Evolutionary conservation across 53 echinoderm and acorn worm genomes (phyloP), one percentile per base, ranked within the genome.

Genomic region (Antedon mediterranea): DNA sequence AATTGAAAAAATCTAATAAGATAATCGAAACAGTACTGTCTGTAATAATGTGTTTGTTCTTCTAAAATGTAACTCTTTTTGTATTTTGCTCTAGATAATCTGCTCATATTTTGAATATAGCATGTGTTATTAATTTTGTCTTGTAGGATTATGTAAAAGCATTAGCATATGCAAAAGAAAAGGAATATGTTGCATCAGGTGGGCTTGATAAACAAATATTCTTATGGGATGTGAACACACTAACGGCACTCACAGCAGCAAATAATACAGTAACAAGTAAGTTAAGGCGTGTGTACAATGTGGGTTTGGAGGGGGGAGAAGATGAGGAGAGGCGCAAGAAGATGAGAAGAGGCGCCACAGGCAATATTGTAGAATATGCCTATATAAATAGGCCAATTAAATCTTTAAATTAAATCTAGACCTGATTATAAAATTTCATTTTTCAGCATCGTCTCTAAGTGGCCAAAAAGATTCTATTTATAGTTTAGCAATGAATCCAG

Each of bases 221-320:
- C 83, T 85, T 92, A 28, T 97, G 97, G 97, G 97, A 97, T 73
- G 97, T 97, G 3, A 89, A 92, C 71, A 97, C 97, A 1, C 34
- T 97, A 20, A 97, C 97, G n/a, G 97, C 97, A 29, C 86, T 97
- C 43, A 97, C 97, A 57, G 97, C 97, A 31, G 89, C 97, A 0
- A 97, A 97, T 78, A 97, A 97, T 79, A 97, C 95, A 18, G 97
- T 97, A 43, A 97, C 97, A 84, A 97, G 97, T 97, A 84, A 92
- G 91, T 90, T 0, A 0, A 28, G 2, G 23, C 11, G 11, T 37
- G 11, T 6, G 4, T 37, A 43, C 23, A 30, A 34, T 0, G 28
- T 44, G n/a, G n/a, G n/a, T n/a, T n/a, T n/a, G n/a, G n/a, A n/a
- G n/a, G n/a, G n/a, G n/a, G n/a, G n/a, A n/a, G n/a, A n/a, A n/a